phyloP scores from a whole-genome alignment of 2,888 invertebrate genomes.

The Andrena camellia region DNA sequence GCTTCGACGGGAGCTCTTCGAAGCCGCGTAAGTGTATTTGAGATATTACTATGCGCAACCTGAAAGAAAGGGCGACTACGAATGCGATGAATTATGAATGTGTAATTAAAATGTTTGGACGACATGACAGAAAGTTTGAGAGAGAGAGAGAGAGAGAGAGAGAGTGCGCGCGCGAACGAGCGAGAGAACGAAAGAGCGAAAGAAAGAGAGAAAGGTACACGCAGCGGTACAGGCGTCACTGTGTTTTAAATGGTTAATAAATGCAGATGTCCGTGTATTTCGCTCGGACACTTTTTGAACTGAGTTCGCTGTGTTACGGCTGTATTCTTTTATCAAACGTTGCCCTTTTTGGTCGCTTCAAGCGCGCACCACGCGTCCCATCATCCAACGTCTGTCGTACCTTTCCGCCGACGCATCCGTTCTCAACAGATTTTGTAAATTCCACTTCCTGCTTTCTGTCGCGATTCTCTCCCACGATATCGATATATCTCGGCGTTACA shows the following conservation, averaged over 20 bases:
- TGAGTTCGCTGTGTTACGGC: conserved; percentile 63
- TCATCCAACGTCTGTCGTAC: background rate
- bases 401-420: background rate
- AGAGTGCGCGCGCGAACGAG: background rate
- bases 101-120: conserved; percentile 45
- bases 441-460: conserved; percentile 34
- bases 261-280: conserved; percentile 72
- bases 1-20: conserved; percentile 47
- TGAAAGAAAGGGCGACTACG: conserved; percentile 59
- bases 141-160: conserved; percentile 30
- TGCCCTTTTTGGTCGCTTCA: conserved; percentile 26
- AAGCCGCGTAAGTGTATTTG: conserved; percentile 64
- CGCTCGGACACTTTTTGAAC: conserved; percentile 70
- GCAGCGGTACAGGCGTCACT: conserved; percentile 67
- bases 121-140: conserved; percentile 39
- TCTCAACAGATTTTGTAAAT: background rate
- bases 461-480: background rate
- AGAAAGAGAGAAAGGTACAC: conserved; percentile 43
- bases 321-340: conserved; percentile 46
- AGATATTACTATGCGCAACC: conserved; percentile 66
- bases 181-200: conserved; percentile 41
- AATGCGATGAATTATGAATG: conserved; percentile 36
- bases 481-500: conserved; percentile 1
- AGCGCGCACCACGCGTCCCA: conserved; percentile 16
- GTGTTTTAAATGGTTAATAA: conserved; percentile 77